phyloP scores from a whole-genome alignment of 2,888 invertebrate species.

The Spatulosminthurus flaviceps region DNA sequence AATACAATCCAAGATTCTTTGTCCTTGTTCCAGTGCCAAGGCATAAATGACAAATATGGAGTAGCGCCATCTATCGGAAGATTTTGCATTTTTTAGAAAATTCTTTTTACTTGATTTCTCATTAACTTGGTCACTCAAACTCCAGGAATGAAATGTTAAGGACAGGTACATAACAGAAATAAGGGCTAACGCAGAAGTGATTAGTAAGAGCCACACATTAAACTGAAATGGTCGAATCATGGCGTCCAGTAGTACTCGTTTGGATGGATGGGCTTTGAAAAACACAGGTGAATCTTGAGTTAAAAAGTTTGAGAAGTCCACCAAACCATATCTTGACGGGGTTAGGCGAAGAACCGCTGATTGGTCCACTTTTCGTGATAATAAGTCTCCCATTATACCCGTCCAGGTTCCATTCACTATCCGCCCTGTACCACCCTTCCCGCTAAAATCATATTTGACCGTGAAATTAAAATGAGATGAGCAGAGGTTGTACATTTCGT shows the following conservation, averaged over 20 bases:
- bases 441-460: not conserved
- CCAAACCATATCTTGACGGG: not conserved
- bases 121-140: too few species aligned
- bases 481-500: not conserved
- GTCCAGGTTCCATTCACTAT: not conserved
- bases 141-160: not conserved
- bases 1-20: not conserved
- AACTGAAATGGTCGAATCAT: not conserved
- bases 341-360: not conserved
- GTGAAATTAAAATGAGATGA: constrained; percentile 12
- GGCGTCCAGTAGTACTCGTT: not conserved
- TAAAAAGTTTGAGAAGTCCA: not conserved
- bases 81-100: too few species aligned
- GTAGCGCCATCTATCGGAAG: not conserved
- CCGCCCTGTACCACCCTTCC: not conserved
- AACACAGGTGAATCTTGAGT: constrained; percentile 1
- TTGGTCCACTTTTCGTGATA: not conserved
- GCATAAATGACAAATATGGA: not conserved
- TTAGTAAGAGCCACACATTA: not conserved
- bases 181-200: not conserved
- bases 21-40: not conserved
- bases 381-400: constrained; percentile 1
- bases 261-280: constrained; percentile 3
- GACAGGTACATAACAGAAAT: too few species aligned
- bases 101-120: too few species aligned